phyloP scores from a whole-genome alignment of 2,888 invertebrate genomes.

The Tricholauxania praeusta region DNA sequence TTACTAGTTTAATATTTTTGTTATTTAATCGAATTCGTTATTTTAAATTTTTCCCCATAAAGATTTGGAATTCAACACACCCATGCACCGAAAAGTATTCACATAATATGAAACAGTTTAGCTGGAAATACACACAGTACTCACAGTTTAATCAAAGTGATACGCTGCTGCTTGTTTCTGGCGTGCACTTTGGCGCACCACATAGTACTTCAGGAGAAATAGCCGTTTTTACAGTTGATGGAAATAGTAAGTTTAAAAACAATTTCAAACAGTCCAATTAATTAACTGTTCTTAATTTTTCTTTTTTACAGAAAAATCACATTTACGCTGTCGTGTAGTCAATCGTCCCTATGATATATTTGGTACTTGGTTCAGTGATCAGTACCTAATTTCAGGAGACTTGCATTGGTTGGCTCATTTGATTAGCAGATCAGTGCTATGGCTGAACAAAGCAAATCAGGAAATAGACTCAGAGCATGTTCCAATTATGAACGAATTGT shows the following conservation, averaged over 20 bases:
- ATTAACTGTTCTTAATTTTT: slow-evolving; percentile 8
- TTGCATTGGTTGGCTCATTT: slow-evolving; percentile 83
- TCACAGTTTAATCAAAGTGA: slow-evolving; percentile 87
- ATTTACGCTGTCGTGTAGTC: slow-evolving; percentile 78
- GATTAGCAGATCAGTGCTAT: slow-evolving; percentile 80
- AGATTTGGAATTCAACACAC: slow-evolving; percentile 84
- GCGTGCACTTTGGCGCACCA: slow-evolving; percentile 81
- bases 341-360: slow-evolving; percentile 91
- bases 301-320: slow-evolving; percentile 73
- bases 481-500: slow-evolving; percentile 80
- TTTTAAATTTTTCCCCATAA: slow-evolving; percentile 19
- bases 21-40: slow-evolving; percentile 23
- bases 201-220: slow-evolving; percentile 88
- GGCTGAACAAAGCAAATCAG: slow-evolving; percentile 86
- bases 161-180: slow-evolving; percentile 83
- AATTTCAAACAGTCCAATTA: not conserved
- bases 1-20: slow-evolving; percentile 28
- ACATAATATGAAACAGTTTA: slow-evolving; percentile 82
- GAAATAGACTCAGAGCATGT: slow-evolving; percentile 83
- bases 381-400: slow-evolving; percentile 83
- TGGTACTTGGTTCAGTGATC: slow-evolving; percentile 90
- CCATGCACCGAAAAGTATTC: slow-evolving; percentile 78
- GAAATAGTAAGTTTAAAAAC: slow-evolving; percentile 69
- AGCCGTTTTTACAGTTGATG: slow-evolving; percentile 82
- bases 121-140: slow-evolving; percentile 89